Percentiles rank a stretch among this genome's conserved stretches.
These are phyloP conservation scores for Potamarius usumacintae DNA, from an alignment of 2,113 vertebrate genomes.

Conservation along the genomic window DNA sequence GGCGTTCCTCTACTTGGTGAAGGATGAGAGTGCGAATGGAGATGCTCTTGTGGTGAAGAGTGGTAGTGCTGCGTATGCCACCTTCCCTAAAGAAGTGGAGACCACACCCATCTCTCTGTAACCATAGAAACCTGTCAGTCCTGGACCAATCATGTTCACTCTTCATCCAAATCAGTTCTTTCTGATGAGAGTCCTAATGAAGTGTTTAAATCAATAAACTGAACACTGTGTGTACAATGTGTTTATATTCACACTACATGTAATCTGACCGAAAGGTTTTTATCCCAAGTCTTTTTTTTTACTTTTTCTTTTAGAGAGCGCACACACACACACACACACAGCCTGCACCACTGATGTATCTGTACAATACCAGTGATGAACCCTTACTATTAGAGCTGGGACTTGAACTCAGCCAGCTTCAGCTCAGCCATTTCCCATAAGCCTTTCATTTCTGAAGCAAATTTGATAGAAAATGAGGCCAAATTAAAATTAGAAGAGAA, in stretches of 20 bases:
- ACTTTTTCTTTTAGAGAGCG: too few relatives aligned
- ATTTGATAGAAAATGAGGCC: too few relatives aligned
- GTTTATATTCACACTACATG: background rate
- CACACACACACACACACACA: too few relatives aligned
- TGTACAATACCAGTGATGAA: too few relatives aligned
- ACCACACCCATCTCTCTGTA: constrained; percentile 33
- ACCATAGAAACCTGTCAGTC: background rate
- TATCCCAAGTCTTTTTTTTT: too few relatives aligned
- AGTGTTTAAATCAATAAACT: background rate
- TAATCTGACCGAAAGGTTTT: background rate
- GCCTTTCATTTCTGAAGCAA: too few relatives aligned
- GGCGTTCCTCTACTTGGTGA: constrained; percentile 41
- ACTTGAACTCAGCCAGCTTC: too few relatives aligned
- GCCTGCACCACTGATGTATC: too few relatives aligned
- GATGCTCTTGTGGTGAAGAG: constrained; percentile 5
- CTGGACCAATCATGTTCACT: background rate
- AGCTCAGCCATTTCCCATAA: too few relatives aligned
- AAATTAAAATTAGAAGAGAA: too few relatives aligned
- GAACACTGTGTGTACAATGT: background rate
- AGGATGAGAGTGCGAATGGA: constrained; percentile 47
- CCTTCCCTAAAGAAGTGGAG: constrained; percentile 7
- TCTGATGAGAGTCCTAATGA: background rate
- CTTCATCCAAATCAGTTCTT: background rate
- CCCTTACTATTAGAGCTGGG: too few relatives aligned
- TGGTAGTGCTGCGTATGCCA: background rate